Evolutionary conservation across 2,113 vertebrate genomes (phyloP), one percentile per base, ranked within the genome.

Genomic region (Abramis brama): DNA sequence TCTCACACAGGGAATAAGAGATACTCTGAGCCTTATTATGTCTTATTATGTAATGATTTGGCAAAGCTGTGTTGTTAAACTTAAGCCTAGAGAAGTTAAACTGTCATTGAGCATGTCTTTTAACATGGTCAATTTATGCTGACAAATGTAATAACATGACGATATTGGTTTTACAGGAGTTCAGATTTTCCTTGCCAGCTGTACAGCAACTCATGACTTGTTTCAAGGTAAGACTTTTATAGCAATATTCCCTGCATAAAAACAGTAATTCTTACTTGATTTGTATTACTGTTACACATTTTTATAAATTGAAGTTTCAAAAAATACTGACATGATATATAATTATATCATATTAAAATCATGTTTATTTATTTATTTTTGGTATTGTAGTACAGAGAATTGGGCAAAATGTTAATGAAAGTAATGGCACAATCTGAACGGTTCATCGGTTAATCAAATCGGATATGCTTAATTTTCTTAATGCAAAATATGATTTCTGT

Each of bases 21-120:
- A 8, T 45, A 62, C 57, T 62, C 39, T 43, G 52, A 79, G 57
- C 33, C 11, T 45, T 62, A 19, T 62, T 62, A 79, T 80, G 57
- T 64, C 11, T 27, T 62, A 19, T 62, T 62, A 79, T 80, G 57
- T 64, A 64, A 80, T 27, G 36, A 25, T 62, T 45, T 80, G 59
- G 15, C 13, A 62, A 79, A 59, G 55, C 6, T 11, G 12, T 39
- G 77, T 59, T 59, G 52, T 39, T 33, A 59, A n/a, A 79, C 33
- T 55, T 59, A 59, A 79, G 47, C 50, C 30, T 55, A 12, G 17
- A 55, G 25, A 77, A 3, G 27, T 27, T 77, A 55, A 77, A 77
- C 25, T 55, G 15, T 12, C 4, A 55, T 30, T 55, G 25, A 55
- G 33, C 33, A 55, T 78, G 47, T 36, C 0, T 78, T 55, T 78